Percentiles rank a stretch among this genome's conserved stretches.
Evolutionary conservation across 2,888 invertebrate species (phyloP).

Genomic region (Drosophila kanekoi): DNA sequence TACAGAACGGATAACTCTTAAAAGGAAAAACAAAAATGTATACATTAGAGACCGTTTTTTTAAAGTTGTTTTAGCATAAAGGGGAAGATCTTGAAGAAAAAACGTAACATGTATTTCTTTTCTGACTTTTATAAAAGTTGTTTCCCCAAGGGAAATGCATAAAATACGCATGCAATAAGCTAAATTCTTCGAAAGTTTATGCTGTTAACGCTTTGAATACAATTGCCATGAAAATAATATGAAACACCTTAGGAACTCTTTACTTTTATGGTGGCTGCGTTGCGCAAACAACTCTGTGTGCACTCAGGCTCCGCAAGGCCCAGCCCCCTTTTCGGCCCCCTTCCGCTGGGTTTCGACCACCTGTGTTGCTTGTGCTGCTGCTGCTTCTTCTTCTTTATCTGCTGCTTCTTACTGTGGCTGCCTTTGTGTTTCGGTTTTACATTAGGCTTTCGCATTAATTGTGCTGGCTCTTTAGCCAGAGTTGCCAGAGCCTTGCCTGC

Average conservation of each 20-base stretch:
- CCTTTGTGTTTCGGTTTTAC: constrained; percentile 19
- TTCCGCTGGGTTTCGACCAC: constrained; percentile 6
- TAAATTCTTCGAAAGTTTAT: neutral
- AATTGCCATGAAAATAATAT: constrained; percentile 21
- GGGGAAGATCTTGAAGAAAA: no score
- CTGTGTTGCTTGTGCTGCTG: constrained; percentile 4
- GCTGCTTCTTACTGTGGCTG: neutral
- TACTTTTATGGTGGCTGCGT: constrained; percentile 11
- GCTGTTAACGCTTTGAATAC: neutral
- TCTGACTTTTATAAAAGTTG: neutral
- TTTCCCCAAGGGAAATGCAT: neutral
- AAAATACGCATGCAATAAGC: neutral
- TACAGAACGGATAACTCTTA: no score
- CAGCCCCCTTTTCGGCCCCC: neutral
- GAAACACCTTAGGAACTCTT: constrained; percentile 32
- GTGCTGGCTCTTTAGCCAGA: constrained; percentile 20
- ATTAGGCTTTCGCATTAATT: constrained; percentile 39
- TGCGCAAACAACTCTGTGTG: constrained; percentile 5
- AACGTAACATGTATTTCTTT: neutral
- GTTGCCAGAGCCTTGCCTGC: constrained; percentile 29
- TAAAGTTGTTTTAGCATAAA: no score
- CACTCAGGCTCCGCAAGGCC: neutral
- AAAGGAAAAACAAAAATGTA: no score
- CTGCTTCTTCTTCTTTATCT: constrained; percentile 8
- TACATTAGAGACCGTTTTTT: no score